phyloP scores from a whole-genome alignment of 64 coral and sea anemone genomes.

The Cladopsammia gracilis region DNA sequence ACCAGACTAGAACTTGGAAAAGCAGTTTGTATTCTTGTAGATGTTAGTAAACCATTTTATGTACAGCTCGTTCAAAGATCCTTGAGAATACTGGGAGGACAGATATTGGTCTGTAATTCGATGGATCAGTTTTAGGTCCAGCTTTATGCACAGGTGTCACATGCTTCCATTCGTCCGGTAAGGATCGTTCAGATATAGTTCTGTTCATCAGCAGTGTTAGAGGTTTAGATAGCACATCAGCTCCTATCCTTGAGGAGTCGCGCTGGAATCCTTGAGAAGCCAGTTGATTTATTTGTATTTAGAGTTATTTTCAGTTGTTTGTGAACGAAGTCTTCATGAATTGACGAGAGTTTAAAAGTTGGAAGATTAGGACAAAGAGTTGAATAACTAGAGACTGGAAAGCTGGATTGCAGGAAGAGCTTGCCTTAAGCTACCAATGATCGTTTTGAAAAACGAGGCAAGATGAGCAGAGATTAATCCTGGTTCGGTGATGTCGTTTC shows the following conservation, averaged over 20 bases:
- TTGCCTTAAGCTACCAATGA: not conserved
- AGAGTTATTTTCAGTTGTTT: conserved; percentile 28
- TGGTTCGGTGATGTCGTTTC: conserved; percentile 25
- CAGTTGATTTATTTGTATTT: conserved; percentile 19
- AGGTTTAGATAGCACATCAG: not conserved
- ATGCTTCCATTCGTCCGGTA: conserved; percentile 42
- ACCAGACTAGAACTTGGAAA: not conserved
- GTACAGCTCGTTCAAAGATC: not conserved
- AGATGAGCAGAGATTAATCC: conserved; percentile 12
- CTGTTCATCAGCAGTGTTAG: conserved; percentile 33
- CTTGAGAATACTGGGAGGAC: conserved; percentile 19
- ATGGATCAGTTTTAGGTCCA: not conserved
- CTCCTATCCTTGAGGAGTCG: not conserved
- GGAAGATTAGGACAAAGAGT: not conserved
- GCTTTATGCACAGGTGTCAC: conserved; percentile 44
- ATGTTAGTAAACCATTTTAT: conserved; percentile 5
- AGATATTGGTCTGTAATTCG: not conserved
- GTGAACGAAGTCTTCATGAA: conserved; percentile 21
- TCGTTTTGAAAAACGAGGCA: conserved; percentile 42
- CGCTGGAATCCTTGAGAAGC: not conserved
- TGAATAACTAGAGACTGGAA: not conserved
- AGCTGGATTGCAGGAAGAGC: not conserved
- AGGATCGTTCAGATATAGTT: conserved; percentile 38
- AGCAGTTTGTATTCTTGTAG: conserved; percentile 34
- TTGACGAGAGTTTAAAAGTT: not conserved